Evolutionary conservation across 1,140 invertebrate genomes (phyloP).

Genomic region (Theocolax elegans): DNA sequence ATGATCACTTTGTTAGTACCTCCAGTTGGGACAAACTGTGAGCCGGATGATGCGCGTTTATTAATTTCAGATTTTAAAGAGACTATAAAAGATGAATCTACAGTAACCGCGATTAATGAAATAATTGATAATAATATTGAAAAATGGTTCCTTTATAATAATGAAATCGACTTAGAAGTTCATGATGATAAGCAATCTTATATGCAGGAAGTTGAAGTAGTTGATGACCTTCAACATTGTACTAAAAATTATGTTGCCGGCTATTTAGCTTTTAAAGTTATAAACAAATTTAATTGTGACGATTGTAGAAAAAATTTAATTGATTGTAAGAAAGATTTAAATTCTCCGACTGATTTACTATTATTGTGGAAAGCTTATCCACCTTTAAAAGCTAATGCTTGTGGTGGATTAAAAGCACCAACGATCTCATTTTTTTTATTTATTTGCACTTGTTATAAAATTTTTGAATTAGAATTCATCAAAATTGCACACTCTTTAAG

Average conservation of each 20-base stretch:
- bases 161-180: no score
- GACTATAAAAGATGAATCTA: no score
- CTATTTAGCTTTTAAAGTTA: background rate
- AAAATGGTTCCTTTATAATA: no score
- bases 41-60: no score
- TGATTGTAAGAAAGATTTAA: background rate
- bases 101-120: no score
- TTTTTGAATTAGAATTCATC: background rate
- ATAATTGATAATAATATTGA: no score
- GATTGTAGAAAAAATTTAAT: background rate
- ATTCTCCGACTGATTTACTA: background rate
- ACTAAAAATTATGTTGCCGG: background rate
- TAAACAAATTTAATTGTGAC: background rate
- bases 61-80: no score
- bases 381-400: background rate
- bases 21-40: no score
- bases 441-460: background rate
- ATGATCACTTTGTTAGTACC: no score
- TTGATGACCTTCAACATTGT: background rate
- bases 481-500: background rate
- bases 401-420: background rate
- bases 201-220: no score
- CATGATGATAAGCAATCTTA: no score
- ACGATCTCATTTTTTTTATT: background rate
- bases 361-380: background rate